Evolutionary conservation across 2,888 invertebrate species (phyloP).

Genomic region (Tachina fera): DNA sequence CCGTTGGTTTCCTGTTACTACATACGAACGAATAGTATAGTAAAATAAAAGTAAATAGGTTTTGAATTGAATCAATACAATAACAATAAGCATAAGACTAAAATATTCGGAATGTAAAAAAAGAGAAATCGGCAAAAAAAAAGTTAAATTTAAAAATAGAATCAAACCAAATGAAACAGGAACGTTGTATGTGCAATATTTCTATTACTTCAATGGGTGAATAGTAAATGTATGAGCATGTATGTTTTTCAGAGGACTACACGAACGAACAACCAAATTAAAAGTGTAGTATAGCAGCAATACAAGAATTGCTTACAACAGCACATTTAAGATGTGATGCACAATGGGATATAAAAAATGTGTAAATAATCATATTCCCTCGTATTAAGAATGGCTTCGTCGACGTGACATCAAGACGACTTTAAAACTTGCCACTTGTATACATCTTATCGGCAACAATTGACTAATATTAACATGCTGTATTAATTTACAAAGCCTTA

Average conservation of each 20-base stretch:
- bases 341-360: constrained; percentile 31
- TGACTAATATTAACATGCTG: no score
- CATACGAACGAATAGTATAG: neutral
- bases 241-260: constrained; percentile 14
- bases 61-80: constrained; percentile 70
- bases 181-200: constrained; percentile 47
- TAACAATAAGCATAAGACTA: constrained; percentile 65
- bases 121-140: constrained; percentile 16
- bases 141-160: constrained; percentile 31
- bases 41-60: constrained; percentile 60
- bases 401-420: no score
- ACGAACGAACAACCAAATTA: constrained; percentile 43
- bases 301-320: constrained; percentile 61
- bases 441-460: no score
- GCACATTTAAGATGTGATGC: constrained; percentile 47
- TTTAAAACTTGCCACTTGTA: no score
- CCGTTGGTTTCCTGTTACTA: neutral
- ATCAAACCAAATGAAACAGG: constrained; percentile 17
- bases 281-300: constrained; percentile 49
- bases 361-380: no score
- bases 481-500: no score
- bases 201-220: constrained; percentile 62
- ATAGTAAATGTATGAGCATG: constrained; percentile 39
- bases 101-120: constrained; percentile 25
- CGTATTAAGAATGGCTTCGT: no score